Evolutionary conservation across 2,797 vertebrate genomes (phyloP), one percentile per base, ranked within the genome.

Genomic region (Coregonus suidteri): DNA sequence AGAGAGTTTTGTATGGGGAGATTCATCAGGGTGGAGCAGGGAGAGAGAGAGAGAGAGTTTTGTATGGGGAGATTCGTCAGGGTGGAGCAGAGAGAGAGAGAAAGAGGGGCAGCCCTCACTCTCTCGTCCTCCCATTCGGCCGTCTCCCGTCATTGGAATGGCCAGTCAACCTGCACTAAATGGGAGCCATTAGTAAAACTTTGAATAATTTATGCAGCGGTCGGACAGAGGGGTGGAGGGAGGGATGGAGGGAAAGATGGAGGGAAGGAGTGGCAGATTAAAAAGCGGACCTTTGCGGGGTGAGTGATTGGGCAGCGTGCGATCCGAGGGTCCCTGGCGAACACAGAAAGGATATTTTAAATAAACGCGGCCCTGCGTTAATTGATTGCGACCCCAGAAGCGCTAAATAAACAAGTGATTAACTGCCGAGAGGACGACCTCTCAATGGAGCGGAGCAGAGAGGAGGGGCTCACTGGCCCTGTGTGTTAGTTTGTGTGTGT

Each of bases 401-500:
- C 85, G 82, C 91, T 91, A 91, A 93, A 92, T 91, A 93, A 94
- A 93, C 91, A 93, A 92, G 87, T 90, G 86, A 91, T 91, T 93
- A 92, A 91, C 88, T 91, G 83, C 80, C 82, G 86, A 80, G 85
- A 88, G 88, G 87, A 78, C 91, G 88, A 91, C 90, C 90, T 87
- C 82, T 52, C 65, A 67, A 64, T 4, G 54, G 34, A 62, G 85
- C 87, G 1, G 74, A 77, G 71, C 77, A 47, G 85, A 80, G 81
- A 82, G 86, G 87, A 87, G 86, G 79, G 85, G 80, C 71, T 78
- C 20, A 65, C 76, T 66, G 69, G 66, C 53, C 62, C n/a, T 51
- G 66, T 54, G 74, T 31, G 65, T 41, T 9, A 9, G 41, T 47
- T 7, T 35, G 34, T 35, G 34, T 35, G 3, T 35, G 34, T 35